Base-by-base conservation (phyloP, 2,888 invertebrate species). In the Coelinius sp. region DNA sequence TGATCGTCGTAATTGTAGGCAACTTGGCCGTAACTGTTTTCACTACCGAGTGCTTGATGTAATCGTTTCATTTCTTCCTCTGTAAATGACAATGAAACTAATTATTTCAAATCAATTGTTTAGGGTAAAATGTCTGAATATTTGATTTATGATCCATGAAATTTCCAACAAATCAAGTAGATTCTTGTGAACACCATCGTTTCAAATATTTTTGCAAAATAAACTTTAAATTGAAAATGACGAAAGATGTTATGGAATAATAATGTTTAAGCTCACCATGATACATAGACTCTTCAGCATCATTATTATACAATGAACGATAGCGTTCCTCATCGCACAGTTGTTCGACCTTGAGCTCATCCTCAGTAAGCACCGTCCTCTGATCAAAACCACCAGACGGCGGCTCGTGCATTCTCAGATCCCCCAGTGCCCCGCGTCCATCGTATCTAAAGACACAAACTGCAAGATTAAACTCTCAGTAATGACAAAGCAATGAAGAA, bases 301-400 rank as follows among this genome's bases (percentile, higher is more conserved):
- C 94, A 88, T 97, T 95, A 72, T 93, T 94, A 84, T 94, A 93
- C 62, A 99, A 90, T 20, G 96, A 97, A 74, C 94, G 90, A 89
- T 97, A 99, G 59, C 99, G 91, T 89, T 99, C 99, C 86, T 97
- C 95, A 86, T 99, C 98, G 88, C 98, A 98, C 69, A 96, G 90
- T 83, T 94, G 93, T 88, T 99, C 99, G 77, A 97, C 92, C 74
- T 93, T 92, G 78, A 91, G 90, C 87, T 96, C 95, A 59, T 92
- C 92, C 79, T 92, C 91, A 56, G 92, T 92, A 68, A 94, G 89
- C 82, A 92, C 92, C 75, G 92, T 90, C 59, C 90, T 89, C 85
- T 90, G 90, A 84, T 90, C 90, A 79, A 90, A 92, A 79, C 94
- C 94, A 80, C 94, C 94, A 5, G 93, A 90, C 66, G 94, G 93